Evolutionary conservation across 2,888 invertebrate genomes (phyloP).

Genomic region (Hymenopus coronatus): DNA sequence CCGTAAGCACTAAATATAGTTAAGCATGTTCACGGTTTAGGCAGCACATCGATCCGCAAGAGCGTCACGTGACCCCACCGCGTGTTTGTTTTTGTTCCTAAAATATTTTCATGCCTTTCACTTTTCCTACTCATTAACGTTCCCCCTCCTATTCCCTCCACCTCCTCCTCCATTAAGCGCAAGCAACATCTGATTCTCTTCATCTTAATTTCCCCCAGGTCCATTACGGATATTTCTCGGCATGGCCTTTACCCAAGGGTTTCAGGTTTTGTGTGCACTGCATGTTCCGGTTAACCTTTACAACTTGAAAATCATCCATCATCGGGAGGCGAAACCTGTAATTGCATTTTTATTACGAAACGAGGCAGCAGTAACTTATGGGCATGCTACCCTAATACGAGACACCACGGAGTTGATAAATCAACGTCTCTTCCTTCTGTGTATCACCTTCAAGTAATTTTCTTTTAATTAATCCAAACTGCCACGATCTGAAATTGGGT

Average conservation of each 20-base stretch:
- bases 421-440: background rate
- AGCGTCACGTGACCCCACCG: too few species aligned
- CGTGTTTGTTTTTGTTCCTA: background rate
- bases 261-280: background rate
- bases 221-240: background rate
- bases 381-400: background rate
- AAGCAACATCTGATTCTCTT: background rate
- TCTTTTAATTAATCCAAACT: too few species aligned
- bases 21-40: too few species aligned
- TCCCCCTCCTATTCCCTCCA: background rate
- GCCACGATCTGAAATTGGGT: too few species aligned
- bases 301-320: background rate
- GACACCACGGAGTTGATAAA: background rate
- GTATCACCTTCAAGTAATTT: too few species aligned
- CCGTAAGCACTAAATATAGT: too few species aligned
- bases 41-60: too few species aligned
- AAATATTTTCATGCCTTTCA: background rate
- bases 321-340: background rate
- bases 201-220: background rate
- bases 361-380: background rate
- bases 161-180: background rate
- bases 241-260: background rate
- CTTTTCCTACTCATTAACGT: background rate
- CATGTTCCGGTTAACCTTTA: background rate
- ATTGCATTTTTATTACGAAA: background rate